Conservation (phyloP, 2,113 vertebrate species). For the Myotis davidii region DNA sequence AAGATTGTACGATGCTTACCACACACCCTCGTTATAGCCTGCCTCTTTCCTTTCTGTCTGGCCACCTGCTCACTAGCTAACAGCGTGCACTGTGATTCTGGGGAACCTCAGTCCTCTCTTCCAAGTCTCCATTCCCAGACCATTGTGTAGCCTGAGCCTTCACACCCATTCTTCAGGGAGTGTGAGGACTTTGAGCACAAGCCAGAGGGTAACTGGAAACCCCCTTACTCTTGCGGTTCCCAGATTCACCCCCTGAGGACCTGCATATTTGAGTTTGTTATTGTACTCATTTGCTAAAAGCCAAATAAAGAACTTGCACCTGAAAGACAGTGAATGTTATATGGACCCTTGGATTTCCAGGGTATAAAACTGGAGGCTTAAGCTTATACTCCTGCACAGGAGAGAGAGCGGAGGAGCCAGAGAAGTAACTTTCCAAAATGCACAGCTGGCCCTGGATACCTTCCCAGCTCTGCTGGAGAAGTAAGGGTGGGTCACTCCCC, state of each 20-base stretch:
- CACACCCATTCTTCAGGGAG: slow-evolving; percentile 65
- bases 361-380: slow-evolving; percentile 55
- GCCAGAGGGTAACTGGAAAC: slow-evolving; percentile 74
- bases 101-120: slow-evolving; percentile 30
- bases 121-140: slow-evolving; percentile 76
- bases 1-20: background rate
- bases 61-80: slow-evolving; percentile 60
- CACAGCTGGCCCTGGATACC: slow-evolving; percentile 68
- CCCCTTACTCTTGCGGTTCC: slow-evolving; percentile 38
- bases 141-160: slow-evolving; percentile 57
- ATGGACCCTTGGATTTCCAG: slow-evolving; percentile 56
- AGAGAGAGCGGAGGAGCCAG: background rate
- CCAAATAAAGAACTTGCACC: slow-evolving; percentile 74
- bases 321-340: slow-evolving; percentile 74
- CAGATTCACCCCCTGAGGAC: slow-evolving; percentile 47
- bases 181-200: slow-evolving; percentile 52
- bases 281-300: slow-evolving; percentile 69
- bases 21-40: background rate
- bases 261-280: slow-evolving; percentile 37
- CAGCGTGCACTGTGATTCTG: background rate
- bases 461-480: slow-evolving; percentile 56
- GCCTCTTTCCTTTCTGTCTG: background rate
- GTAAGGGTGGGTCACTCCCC: slow-evolving; percentile 32
- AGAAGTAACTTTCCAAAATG: slow-evolving; percentile 62
- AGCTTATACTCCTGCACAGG: slow-evolving; percentile 24